phyloP scores from a whole-genome alignment of 2,797 vertebrate species.

The Euthynnus affinis region DNA sequence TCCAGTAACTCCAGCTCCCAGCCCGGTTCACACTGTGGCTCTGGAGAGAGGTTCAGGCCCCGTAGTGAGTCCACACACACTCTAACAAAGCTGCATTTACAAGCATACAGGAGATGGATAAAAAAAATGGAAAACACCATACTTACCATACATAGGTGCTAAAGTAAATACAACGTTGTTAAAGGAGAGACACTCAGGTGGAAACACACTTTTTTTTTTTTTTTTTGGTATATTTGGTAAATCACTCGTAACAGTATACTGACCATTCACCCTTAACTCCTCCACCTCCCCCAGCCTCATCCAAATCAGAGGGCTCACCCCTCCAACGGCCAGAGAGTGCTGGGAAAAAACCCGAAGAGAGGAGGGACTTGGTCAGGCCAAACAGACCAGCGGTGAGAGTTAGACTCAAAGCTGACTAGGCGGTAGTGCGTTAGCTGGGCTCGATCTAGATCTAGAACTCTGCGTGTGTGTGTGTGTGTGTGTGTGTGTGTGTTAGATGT shows the following conservation, averaged over 20 bases:
- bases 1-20: conserved; percentile 96
- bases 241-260: conserved; percentile 23
- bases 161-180: not conserved
- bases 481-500: conserved; percentile 6
- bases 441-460: conserved; percentile 45
- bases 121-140: not conserved
- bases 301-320: conserved; percentile 94
- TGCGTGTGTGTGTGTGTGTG: conserved; percentile 32
- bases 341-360: conserved; percentile 93
- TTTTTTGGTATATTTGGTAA: not conserved
- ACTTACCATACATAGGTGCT: not conserved
- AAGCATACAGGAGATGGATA: conserved; percentile 10
- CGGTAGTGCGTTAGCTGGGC: conserved; percentile 36
- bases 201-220: not conserved
- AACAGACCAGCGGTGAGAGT: conserved; percentile 91
- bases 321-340: conserved; percentile 91
- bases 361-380: conserved; percentile 90
- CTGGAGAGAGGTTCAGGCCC: conserved; percentile 93
- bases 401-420: conserved; percentile 47
- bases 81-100: not conserved
- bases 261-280: conserved; percentile 30
- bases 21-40: conserved; percentile 92
- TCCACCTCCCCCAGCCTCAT: conserved; percentile 88
- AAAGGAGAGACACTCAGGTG: not conserved
- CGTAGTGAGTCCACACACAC: conserved; percentile 89